Base-by-base conservation (phyloP, 2,113 vertebrate genomes). In the Stercorarius parasiticus region DNA sequence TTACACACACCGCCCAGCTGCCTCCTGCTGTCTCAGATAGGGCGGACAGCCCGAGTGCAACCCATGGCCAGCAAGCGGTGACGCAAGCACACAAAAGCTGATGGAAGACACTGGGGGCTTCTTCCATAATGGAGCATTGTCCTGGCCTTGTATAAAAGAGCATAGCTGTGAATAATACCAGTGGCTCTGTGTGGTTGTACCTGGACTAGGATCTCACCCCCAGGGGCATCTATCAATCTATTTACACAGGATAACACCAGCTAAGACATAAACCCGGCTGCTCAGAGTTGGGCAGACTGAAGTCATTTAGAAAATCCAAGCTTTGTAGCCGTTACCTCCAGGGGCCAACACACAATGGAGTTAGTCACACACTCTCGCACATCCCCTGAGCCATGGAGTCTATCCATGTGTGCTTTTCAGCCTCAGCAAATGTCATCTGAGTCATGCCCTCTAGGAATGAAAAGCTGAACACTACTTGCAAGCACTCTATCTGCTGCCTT, bases 1-100 rank as follows among this genome's bases (percentile, higher is more conserved):
- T 36, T 49, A 32, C 26, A 22, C 2, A 0, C 18, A 16, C 42
- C 56, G 50, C 42, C n/a, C 1, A 1, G 42, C n/a, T 43, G 36
- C 53, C 32, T 82, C 49, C 36, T 36, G 70, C 42, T 1, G 0
- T 23, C 62, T 36, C 77, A 16, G n/a, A 17, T 14, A 12, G 0
- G 2, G 65, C 1, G 1, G 40, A 49, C 12, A 19, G 55, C 56
- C 22, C 6, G 20, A 49, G 49, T 10, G 25, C 59, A 64, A 53
- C 26, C 58, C 4, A 1, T 10, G 8, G 5, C 11, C 49, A 9
- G 23, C 8, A 9, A 79, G 30, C 17, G 59, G 20, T 9, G 29
- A 27, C 23, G 17, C 32, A 70, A 70, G 50, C 11, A 30, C 7
- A 11, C 26, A 32, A 27, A 32, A 40, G 19, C 34, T 29, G 20